Evolutionary conservation across 37 sponge, comb jelly and placozoan species (phyloP).

Genomic region (Spongia lamella): DNA sequence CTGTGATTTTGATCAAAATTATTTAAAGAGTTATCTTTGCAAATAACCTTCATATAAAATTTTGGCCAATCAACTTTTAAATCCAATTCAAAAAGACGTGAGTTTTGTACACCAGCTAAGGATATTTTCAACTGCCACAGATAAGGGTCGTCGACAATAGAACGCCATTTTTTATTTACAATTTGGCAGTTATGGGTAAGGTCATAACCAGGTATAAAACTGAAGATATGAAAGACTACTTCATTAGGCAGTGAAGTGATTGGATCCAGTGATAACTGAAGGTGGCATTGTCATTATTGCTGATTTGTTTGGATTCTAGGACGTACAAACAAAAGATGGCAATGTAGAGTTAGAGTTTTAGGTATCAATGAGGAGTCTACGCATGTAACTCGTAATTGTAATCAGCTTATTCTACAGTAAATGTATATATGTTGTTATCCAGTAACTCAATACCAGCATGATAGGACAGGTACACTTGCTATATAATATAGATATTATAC

Average conservation of each 20-base stretch:
- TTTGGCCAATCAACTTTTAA: conserved; percentile 38
- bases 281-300: too few relatives aligned
- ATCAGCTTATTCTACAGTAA: too few relatives aligned
- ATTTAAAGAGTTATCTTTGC: conserved; percentile 33
- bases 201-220: conserved; percentile 22
- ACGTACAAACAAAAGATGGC: too few relatives aligned
- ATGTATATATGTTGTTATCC: too few relatives aligned
- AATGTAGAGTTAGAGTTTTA: too few relatives aligned
- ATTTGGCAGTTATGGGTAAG: conserved; percentile 18
- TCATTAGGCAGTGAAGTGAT: conserved; percentile 17
- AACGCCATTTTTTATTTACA: conserved; percentile 39
- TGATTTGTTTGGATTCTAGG: too few relatives aligned
- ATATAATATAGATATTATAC: too few relatives aligned
- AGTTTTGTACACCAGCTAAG: conserved; percentile 16
- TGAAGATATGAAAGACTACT: conserved; percentile 24
- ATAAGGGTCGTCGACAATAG: conserved; percentile 21
- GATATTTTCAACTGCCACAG: conserved; percentile 44
- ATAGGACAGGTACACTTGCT: too few relatives aligned
- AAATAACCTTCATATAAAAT: conserved; percentile 16
- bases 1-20: background rate
- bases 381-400: too few relatives aligned
- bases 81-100: conserved; percentile 2
- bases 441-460: too few relatives aligned
- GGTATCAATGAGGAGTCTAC: too few relatives aligned
- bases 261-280: too few relatives aligned